These are phyloP conservation scores for Pao palembangensis DNA, from an alignment of 2,113 vertebrate species.

Conservation along the genomic window DNA sequence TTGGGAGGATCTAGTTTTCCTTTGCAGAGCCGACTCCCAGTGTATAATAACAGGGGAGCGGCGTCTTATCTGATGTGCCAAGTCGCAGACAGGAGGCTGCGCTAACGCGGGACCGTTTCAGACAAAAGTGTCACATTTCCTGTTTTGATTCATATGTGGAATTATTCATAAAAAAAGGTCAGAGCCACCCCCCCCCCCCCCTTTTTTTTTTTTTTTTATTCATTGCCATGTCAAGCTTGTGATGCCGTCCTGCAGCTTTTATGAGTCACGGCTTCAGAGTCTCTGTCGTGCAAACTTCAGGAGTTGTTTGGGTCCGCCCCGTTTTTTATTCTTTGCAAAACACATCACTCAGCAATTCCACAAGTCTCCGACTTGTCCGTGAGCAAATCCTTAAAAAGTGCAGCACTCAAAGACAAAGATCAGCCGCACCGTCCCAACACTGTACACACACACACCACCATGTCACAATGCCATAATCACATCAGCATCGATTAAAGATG, in stretches of 20 bases:
- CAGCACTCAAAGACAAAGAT: constrained; percentile 41
- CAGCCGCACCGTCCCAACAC: constrained; percentile 5
- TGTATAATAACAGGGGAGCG: constrained; percentile 61
- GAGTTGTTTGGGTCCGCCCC: constrained; percentile 7
- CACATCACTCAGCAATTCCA: constrained; percentile 50
- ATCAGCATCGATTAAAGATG: constrained; percentile 35
- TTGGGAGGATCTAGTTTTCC: constrained; percentile 60
- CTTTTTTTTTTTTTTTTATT: constrained; percentile 31
- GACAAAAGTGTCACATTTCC: constrained; percentile 28
- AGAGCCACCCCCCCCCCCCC: constrained; percentile 1
- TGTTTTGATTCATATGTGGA: constrained; percentile 52
- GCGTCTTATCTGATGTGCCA: constrained; percentile 60
- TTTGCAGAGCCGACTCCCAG: constrained; percentile 57
- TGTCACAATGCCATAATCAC: constrained; percentile 26
- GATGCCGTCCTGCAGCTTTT: constrained; percentile 45
- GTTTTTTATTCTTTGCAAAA: constrained; percentile 32
- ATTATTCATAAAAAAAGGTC: constrained; percentile 58
- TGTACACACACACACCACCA: constrained; percentile 14
- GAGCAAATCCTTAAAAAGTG: constrained; percentile 54
- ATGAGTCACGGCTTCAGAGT: constrained; percentile 34
- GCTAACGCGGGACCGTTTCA: constrained; percentile 45
- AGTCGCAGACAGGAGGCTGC: constrained; percentile 51
- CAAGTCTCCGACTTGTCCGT: constrained; percentile 46
- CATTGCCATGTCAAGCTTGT: constrained; percentile 51
- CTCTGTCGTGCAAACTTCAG: constrained; percentile 51